Evolutionary conservation across 2,888 invertebrate genomes (phyloP).

Genomic region (Chrysopilus asiliformis): DNA sequence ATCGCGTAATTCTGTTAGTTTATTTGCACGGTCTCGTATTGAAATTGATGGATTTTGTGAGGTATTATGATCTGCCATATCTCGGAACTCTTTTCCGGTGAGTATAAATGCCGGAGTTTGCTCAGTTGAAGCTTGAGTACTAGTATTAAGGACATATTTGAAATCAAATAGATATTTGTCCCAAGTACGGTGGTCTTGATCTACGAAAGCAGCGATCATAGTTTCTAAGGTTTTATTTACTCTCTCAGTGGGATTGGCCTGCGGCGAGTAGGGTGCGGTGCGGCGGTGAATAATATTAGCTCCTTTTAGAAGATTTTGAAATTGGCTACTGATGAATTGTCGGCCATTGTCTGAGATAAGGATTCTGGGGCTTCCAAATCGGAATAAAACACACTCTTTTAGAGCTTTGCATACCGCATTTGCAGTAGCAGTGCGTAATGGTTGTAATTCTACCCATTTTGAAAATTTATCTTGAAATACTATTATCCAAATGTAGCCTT

Average conservation of each 20-base stretch:
- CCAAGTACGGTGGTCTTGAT: conserved; percentile 3
- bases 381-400: background rate
- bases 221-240: conserved; percentile 13
- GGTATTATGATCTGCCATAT: too few species aligned
- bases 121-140: too few species aligned
- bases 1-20: too few species aligned
- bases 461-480: conserved; percentile 1
- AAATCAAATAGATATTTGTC: too few species aligned
- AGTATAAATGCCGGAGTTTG: too few species aligned
- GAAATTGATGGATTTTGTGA: too few species aligned
- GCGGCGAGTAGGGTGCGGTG: conserved; percentile 18
- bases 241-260: conserved; percentile 22
- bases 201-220: background rate
- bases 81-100: too few species aligned
- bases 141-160: too few species aligned
- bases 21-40: too few species aligned
- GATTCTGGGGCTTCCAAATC: background rate
- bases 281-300: background rate
- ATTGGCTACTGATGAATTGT: background rate
- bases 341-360: conserved; percentile 4
- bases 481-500: background rate
- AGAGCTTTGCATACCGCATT: background rate
- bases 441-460: conserved; percentile 1
- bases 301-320: background rate
- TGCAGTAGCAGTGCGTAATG: background rate